Percentiles rank a stretch among this genome's conserved stretches.
These are phyloP conservation scores for Sapayoa aenigma DNA, from an alignment of 2,113 vertebrate genomes.

Conservation along the genomic window DNA sequence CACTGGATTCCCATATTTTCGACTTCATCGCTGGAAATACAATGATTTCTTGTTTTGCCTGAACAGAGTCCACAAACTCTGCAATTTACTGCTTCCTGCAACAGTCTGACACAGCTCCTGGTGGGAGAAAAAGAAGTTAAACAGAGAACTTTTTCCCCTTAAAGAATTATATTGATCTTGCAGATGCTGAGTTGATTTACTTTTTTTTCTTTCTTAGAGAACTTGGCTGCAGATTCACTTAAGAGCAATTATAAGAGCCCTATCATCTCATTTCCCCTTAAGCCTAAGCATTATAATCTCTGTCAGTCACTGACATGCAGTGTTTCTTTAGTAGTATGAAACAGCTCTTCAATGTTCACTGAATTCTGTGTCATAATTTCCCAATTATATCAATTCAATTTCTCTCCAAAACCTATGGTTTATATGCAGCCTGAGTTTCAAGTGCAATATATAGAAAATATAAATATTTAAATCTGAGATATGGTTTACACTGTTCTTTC, in stretches of 20 bases:
- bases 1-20: neutral
- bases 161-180: constrained; percentile 51
- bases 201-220: constrained; percentile 32
- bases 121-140: constrained; percentile 28
- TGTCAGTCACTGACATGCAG: constrained; percentile 1
- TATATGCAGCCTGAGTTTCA: neutral
- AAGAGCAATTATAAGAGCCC: constrained; percentile 12
- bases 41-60: constrained; percentile 53
- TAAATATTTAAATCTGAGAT: constrained; percentile 25
- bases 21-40: constrained; percentile 2
- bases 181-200: constrained; percentile 46
- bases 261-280: neutral
- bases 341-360: neutral
- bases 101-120: neutral
- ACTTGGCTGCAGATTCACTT: constrained; percentile 30
- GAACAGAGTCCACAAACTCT: constrained; percentile 10
- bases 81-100: constrained; percentile 62
- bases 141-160: constrained; percentile 24
- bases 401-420: neutral
- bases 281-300: neutral
- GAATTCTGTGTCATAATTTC: neutral
- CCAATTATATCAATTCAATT: neutral
- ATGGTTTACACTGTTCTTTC: neutral
- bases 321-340: neutral
- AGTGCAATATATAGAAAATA: neutral